phyloP scores from a whole-genome alignment of 2,113 vertebrate genomes.

The Dinomys branickii region DNA sequence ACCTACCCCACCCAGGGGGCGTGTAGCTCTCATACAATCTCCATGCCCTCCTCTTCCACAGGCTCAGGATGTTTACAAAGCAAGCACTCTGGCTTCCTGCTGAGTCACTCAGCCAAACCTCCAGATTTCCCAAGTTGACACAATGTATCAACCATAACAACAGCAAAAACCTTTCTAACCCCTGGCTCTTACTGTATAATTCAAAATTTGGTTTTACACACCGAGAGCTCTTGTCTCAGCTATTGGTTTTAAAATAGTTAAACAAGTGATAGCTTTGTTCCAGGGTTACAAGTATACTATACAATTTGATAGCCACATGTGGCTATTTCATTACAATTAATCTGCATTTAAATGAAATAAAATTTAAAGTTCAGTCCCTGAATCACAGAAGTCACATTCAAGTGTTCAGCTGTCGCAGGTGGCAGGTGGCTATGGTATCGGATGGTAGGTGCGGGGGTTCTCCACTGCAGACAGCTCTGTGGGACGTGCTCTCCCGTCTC shows the following conservation, averaged over 20 bases:
- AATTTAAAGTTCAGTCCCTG: not conserved
- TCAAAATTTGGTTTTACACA: constrained; percentile 28
- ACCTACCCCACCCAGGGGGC: too few species aligned
- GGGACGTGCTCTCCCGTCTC: not conserved
- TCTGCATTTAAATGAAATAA: not conserved
- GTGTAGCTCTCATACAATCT: too few species aligned
- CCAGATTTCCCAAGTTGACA: too few species aligned
- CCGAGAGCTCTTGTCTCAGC: not conserved
- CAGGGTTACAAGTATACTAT: not conserved
- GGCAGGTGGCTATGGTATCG: not conserved
- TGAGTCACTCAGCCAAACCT: too few species aligned
- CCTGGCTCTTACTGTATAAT: not conserved
- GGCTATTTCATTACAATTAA: constrained; percentile 11
- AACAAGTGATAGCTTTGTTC: not conserved
- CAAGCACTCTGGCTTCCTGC: too few species aligned
- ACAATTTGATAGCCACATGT: not conserved
- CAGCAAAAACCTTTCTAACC: not conserved
- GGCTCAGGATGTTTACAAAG: too few species aligned
- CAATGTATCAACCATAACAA: too few species aligned
- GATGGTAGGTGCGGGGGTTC: not conserved
- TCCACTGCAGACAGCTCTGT: not conserved
- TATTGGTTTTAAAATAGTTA: constrained; percentile 33
- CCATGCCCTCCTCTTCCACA: too few species aligned
- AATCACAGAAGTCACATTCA: not conserved
- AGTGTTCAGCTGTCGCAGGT: not conserved